Evolutionary conservation across 2,888 invertebrate genomes (phyloP), one percentile per base, ranked within the genome.

Genomic region (Heliconius sara): DNA sequence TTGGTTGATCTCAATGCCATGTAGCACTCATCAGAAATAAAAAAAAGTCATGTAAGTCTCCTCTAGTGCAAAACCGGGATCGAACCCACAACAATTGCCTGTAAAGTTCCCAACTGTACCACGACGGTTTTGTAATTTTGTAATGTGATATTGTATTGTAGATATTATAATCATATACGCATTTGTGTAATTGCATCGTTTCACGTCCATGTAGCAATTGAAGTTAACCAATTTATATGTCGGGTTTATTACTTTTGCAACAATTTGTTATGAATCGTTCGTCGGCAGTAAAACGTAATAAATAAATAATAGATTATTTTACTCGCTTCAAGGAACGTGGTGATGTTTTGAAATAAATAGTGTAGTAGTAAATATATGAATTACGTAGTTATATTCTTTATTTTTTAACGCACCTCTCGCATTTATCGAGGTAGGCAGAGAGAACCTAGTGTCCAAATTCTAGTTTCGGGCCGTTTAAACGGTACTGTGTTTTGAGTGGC

Each of bases 231-330:
- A 75, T 75, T 75, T 75, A 66, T 65, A 43, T 47, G 63, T 43
- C 25, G n/a, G 65, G 27, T 75, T 75, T 75, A 68, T 79, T 68
- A 75, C 57, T 79, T 63, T 68, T 75, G 68, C 60, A 79, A 70
- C 52, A 19, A 34, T 68, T 75, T 12, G 60, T n/a, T 79, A 68
- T 68, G 39, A 60, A 39, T 68, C 30, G 52, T 43, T 30, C 52
- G 67, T 60, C 30, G 60, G 13, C 25, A 27, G 47, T 60, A 19
- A 60, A 78, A 39, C 65, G 27, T 75, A 27, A 75, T 75, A 65
- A n/a, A 65, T 27, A 65, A 65, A 75, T 75, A 75, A 47, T 74
- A 65, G 2, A 25, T 22, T 43, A n/a, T 52, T 72, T 43, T 30
- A 73, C n/a, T 60, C 13, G 60, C 34, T 34, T 57, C 57, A 13